Conservation (phyloP, 1,140 invertebrate genomes). For the Capitella teleta region DNA sequence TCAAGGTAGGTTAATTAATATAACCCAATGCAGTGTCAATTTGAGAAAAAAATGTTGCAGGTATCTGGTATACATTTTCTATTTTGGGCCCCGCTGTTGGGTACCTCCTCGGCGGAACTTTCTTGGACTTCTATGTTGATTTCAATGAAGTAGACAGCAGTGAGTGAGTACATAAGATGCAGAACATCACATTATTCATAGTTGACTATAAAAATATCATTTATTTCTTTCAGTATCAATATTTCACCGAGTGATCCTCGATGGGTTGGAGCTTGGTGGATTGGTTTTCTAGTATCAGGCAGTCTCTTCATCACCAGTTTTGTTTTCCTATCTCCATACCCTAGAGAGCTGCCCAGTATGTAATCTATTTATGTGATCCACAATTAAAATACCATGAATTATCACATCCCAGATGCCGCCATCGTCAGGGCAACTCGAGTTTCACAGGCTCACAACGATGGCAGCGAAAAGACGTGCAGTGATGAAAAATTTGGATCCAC, state of each 20-base stretch:
- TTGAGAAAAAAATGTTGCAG: neutral
- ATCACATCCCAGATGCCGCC: neutral
- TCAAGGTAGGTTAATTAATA: neutral
- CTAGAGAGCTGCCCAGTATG: neutral
- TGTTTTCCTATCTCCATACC: neutral
- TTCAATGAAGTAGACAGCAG: neutral
- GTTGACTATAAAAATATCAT: neutral
- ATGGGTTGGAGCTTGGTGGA: constrained; percentile 4
- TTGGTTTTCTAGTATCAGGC: neutral
- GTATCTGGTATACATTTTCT: neutral
- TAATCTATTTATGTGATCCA: neutral
- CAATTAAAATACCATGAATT: neutral
- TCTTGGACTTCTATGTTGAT: neutral
- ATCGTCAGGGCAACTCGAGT: neutral
- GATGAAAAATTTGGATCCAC: neutral
- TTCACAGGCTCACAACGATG: neutral
- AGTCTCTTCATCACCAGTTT: neutral
- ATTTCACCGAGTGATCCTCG: constrained; percentile 1
- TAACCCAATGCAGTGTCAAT: neutral
- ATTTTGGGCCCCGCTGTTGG: neutral
- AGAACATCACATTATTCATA: neutral
- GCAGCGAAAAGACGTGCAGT: neutral
- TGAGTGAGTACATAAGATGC: neutral
- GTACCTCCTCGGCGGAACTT: neutral
- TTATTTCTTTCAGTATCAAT: neutral